A percentile compares a stretch with the other conserved stretches of the same genome.
Conservation (phyloP, 2,888 invertebrate species). For the Drosophila parthenogenetica region DNA sequence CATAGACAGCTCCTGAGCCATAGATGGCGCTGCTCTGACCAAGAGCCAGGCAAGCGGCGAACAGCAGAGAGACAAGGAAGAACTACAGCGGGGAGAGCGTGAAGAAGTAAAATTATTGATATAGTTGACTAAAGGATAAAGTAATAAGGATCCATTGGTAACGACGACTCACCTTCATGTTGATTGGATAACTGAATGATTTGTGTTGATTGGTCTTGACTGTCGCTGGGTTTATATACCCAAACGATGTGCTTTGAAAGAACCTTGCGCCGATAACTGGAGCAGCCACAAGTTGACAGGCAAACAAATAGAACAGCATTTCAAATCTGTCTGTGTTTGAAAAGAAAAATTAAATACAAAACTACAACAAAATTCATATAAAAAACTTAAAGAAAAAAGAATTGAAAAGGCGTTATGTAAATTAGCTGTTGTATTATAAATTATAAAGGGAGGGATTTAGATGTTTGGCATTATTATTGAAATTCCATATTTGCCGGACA, state of each 20-base stretch:
- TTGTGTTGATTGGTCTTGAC: slow-evolving; percentile 56
- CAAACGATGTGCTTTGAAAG: slow-evolving; percentile 18
- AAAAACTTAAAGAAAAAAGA: slow-evolving; percentile 7
- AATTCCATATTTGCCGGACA: slow-evolving; percentile 30
- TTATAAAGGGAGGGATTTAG: slow-evolving; percentile 40
- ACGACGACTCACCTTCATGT: slow-evolving; percentile 68
- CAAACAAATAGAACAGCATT: slow-evolving; percentile 48
- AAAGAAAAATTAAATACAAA: slow-evolving; percentile 8
- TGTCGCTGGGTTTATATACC: slow-evolving; percentile 54
- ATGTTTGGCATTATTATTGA: slow-evolving; percentile 54
- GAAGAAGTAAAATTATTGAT: neutral
- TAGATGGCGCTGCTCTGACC: slow-evolving; percentile 68
- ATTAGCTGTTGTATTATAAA: slow-evolving; percentile 13
- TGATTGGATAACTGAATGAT: slow-evolving; percentile 48
- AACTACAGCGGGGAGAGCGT: slow-evolving; percentile 40
- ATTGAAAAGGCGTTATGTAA: slow-evolving; percentile 50
- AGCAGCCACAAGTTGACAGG: slow-evolving; percentile 26
- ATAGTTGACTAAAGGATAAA: neutral
- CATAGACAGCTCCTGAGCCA: slow-evolving; percentile 12
- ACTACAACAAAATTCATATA: slow-evolving; percentile 16
- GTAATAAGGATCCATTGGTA: neutral
- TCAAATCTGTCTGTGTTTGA: slow-evolving; percentile 7
- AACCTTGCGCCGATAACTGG: slow-evolving; percentile 55
- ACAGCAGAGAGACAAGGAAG: slow-evolving; percentile 61
- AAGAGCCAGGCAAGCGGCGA: slow-evolving; percentile 67